Conservation (phyloP, 2,888 invertebrate genomes). For the Nemoura dubitans region DNA sequence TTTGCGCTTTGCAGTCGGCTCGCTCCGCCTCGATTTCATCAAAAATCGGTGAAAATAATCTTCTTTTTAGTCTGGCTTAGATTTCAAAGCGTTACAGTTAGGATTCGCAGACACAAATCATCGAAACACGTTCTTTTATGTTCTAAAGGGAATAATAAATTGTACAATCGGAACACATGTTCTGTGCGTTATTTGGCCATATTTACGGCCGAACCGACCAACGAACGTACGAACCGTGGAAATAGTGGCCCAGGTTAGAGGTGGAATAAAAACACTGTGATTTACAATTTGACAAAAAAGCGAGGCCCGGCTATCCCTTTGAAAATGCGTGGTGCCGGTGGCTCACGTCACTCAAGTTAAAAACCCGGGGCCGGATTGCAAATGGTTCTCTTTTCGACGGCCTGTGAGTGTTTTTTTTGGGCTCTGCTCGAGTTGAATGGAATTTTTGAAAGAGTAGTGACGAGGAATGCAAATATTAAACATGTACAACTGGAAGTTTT, state of each 20-base stretch:
- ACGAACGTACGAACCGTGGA: background rate
- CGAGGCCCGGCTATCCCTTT: background rate
- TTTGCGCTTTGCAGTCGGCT: background rate
- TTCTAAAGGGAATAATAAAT: conserved; percentile 39
- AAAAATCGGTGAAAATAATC: background rate
- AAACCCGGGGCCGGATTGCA: background rate
- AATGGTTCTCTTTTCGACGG: background rate
- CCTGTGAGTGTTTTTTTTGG: background rate
- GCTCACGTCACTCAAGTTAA: background rate
- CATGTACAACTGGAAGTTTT: background rate
- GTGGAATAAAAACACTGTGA: background rate
- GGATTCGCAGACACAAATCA: conserved; percentile 2
- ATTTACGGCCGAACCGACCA: conserved; percentile 20
- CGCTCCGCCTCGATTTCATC: background rate
- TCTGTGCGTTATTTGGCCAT: conserved; percentile 39
- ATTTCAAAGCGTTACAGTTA: background rate
- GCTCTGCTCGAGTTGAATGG: background rate
- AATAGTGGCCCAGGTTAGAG: conserved; percentile 13
- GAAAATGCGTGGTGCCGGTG: background rate
- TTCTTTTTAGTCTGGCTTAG: background rate
- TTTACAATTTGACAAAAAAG: conserved; percentile 13
- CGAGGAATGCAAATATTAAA: background rate
- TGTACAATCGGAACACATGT: conserved; percentile 33
- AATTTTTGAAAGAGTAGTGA: background rate
- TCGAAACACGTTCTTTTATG: conserved; percentile 26